phyloP scores from a whole-genome alignment of 2,888 invertebrate species.

The Blastobasis adustella region DNA sequence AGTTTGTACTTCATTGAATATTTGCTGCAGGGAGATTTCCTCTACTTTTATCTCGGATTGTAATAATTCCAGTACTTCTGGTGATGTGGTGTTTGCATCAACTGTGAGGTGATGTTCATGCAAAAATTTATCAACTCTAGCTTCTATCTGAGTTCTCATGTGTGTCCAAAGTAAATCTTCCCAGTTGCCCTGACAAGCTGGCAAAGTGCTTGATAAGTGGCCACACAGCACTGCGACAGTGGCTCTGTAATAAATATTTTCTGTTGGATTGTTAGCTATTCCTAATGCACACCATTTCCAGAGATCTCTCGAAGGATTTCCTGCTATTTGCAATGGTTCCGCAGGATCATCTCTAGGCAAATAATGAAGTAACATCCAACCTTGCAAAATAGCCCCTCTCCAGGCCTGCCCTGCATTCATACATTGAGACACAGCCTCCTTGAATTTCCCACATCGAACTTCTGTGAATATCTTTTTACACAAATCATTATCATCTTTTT shows the following conservation, averaged over 20 bases:
- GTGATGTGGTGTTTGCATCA: constrained; percentile 55
- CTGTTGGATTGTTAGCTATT: constrained; percentile 71
- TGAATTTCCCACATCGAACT: constrained; percentile 89
- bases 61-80: constrained; percentile 55
- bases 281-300: constrained; percentile 86
- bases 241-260: constrained; percentile 76
- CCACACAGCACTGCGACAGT: constrained; percentile 89
- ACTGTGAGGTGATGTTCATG: constrained; percentile 63
- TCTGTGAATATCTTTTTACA: constrained; percentile 79
- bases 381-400: constrained; percentile 92
- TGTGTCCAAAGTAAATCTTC: constrained; percentile 94
- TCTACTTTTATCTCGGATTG: constrained; percentile 51
- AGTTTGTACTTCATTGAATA: constrained; percentile 61
- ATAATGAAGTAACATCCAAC: constrained; percentile 92
- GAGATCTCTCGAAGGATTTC: constrained; percentile 87
- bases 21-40: constrained; percentile 55
- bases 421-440: constrained; percentile 89
- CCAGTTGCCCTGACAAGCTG: constrained; percentile 86
- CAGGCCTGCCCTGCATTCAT: constrained; percentile 92
- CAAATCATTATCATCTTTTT: constrained; percentile 80
- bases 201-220: constrained; percentile 83
- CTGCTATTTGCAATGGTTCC: constrained; percentile 78
- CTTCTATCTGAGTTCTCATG: constrained; percentile 86
- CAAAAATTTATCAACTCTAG: constrained; percentile 82
- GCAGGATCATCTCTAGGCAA: constrained; percentile 79